Conservation (phyloP, 2,113 vertebrate genomes). For the Apodemus sylvaticus region DNA sequence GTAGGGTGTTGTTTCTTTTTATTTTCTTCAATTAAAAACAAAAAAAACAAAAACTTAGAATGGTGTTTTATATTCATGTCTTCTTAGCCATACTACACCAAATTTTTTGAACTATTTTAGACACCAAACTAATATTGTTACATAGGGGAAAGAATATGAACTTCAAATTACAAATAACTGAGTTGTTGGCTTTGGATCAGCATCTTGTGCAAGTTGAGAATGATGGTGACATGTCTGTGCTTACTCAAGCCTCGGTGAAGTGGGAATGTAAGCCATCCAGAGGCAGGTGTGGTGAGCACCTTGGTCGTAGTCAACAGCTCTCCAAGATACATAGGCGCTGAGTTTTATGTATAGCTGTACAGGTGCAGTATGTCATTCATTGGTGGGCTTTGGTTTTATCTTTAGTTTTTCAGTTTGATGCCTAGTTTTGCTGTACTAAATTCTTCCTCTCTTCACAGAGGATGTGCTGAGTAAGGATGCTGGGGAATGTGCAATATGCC, state of each 20-base stretch:
- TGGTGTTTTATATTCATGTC: conserved; percentile 32
- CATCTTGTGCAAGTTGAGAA: neutral
- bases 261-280: neutral
- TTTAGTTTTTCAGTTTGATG: neutral
- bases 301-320: neutral
- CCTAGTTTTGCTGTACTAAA: conserved; percentile 41
- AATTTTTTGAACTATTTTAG: conserved; percentile 6
- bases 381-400: neutral
- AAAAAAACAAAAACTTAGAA: neutral
- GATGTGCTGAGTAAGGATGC: conserved; percentile 96
- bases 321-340: neutral
- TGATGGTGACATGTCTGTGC: neutral
- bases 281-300: neutral
- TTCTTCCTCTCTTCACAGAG: conserved; percentile 87
- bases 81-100: neutral
- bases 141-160: conserved; percentile 7
- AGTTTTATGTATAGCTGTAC: neutral
- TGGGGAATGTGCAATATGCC: conserved; percentile 98
- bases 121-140: conserved; percentile 18
- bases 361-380: neutral
- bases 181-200: neutral
- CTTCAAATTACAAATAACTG: neutral
- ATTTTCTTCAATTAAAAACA: conserved; percentile 36
- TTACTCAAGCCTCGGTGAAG: neutral
- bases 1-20: conserved; percentile 15